Conservation (phyloP, 2,113 vertebrate genomes). For the Leptobrachium ailaonicum region DNA sequence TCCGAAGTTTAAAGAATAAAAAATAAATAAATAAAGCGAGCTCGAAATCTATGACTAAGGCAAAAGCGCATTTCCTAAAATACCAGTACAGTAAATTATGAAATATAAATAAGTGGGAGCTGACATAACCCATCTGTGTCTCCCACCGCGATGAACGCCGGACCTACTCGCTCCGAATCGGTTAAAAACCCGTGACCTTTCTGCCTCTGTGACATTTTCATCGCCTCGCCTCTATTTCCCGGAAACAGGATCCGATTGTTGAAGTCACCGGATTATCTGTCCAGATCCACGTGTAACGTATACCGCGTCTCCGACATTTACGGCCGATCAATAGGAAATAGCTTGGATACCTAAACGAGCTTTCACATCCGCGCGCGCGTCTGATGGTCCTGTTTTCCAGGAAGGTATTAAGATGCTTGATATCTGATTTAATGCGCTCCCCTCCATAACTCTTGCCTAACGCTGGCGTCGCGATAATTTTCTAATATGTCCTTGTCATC, state of each 20-base stretch:
- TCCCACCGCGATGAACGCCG: neutral
- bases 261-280: slow-evolving; percentile 26
- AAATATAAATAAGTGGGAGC: neutral
- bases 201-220: slow-evolving; percentile 30
- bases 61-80: neutral
- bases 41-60: too few relatives aligned
- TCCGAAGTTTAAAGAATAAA: too few relatives aligned
- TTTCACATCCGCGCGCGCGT: slow-evolving; percentile 45
- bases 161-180: neutral
- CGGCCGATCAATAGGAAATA: slow-evolving; percentile 47
- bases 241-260: slow-evolving; percentile 10
- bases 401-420: slow-evolving; percentile 31
- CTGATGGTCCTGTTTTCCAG: slow-evolving; percentile 26
- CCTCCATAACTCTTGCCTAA: slow-evolving; percentile 43
- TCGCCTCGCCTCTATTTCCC: slow-evolving; percentile 10
- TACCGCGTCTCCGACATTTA: neutral
- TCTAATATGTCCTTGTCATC: slow-evolving; percentile 54
- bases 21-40: too few relatives aligned
- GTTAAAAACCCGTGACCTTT: neutral
- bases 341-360: slow-evolving; percentile 34
- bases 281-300: slow-evolving; percentile 11
- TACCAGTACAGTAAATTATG: neutral
- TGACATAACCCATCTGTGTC: neutral
- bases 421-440: slow-evolving; percentile 28
- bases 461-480: neutral